Percentiles rank a stretch among this genome's conserved stretches.
Conservation (phyloP, 2,113 vertebrate genomes). For the Sciurus niger region DNA sequence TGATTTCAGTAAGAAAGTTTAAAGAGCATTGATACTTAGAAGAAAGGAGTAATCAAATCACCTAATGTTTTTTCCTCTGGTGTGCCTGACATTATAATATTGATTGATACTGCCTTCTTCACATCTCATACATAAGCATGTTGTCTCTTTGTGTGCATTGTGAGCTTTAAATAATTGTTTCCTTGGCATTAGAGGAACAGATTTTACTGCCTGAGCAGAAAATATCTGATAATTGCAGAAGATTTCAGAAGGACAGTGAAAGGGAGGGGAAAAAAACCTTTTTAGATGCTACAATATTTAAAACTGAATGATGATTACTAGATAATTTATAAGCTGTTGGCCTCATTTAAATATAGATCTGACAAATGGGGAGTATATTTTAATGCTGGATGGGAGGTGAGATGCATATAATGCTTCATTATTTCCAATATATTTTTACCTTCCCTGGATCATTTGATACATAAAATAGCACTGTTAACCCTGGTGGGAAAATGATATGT, state of each 20-base stretch:
- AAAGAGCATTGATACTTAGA: conserved; percentile 66
- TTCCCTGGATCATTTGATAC: neutral
- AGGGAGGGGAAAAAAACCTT: neutral
- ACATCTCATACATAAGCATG: conserved; percentile 52
- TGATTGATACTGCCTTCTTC: conserved; percentile 54
- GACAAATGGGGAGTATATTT: neutral
- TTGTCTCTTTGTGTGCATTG: conserved; percentile 55
- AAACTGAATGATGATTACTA: conserved; percentile 43
- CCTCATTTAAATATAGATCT: conserved; percentile 64
- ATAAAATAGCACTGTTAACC: neutral
- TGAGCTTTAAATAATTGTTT: conserved; percentile 73
- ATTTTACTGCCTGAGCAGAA: conserved; percentile 60
- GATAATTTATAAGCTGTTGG: conserved; percentile 55
- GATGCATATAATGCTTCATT: conserved; percentile 33
- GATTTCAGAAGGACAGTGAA: conserved; percentile 63
- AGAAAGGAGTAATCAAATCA: conserved; percentile 60
- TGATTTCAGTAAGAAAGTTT: conserved; percentile 78
- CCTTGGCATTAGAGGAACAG: conserved; percentile 38
- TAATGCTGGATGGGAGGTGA: neutral
- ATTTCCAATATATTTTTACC: conserved; percentile 44
- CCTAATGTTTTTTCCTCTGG: conserved; percentile 47
- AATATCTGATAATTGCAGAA: conserved; percentile 72
- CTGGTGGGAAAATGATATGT: neutral
- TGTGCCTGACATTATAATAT: conserved; percentile 54
- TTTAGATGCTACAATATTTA: conserved; percentile 7